Percentiles rank a stretch among this genome's conserved stretches.
phyloP scores from a whole-genome alignment of 2,113 vertebrate genomes.

The Chascanopsetta lugubris region DNA sequence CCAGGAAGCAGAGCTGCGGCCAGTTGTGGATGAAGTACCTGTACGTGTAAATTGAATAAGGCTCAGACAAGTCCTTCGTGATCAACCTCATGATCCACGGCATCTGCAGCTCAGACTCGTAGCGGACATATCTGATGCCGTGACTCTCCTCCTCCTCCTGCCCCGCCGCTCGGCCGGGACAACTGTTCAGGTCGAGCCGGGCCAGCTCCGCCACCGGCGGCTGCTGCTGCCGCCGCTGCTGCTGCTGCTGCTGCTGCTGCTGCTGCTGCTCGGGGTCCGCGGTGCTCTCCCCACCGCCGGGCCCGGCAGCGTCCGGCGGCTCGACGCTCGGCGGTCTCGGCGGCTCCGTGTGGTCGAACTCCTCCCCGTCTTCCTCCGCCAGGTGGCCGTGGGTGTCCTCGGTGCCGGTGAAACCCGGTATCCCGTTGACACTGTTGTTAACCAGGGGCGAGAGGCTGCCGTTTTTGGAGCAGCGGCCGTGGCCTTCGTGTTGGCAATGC shows the following conservation, averaged over 20 bases:
- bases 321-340: slow-evolving; percentile 50
- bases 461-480: slow-evolving; percentile 72
- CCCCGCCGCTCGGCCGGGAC: slow-evolving; percentile 53
- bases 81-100: slow-evolving; percentile 99
- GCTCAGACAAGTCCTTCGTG: slow-evolving; percentile 99
- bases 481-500: slow-evolving; percentile 69
- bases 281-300: slow-evolving; percentile 71
- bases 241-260: slow-evolving; percentile 76
- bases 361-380: slow-evolving; percentile 43
- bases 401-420: slow-evolving; percentile 65
- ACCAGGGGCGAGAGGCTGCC: slow-evolving; percentile 76
- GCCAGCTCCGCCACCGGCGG: slow-evolving; percentile 81
- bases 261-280: slow-evolving; percentile 44
- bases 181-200: slow-evolving; percentile 72
- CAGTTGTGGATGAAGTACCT: slow-evolving; percentile 99
- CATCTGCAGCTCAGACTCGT: slow-evolving; percentile 99
- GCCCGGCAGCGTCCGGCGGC: slow-evolving; percentile 62
- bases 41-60: slow-evolving; percentile 99
- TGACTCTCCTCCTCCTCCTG: slow-evolving; percentile 81
- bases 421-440: slow-evolving; percentile 77
- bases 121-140: slow-evolving; percentile 93
- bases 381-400: slow-evolving; percentile 45
- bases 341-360: slow-evolving; percentile 80
- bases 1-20: slow-evolving; percentile 99
- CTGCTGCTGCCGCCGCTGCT: slow-evolving; percentile 71